A percentile compares a stretch with the other conserved stretches of the same genome.
Conservation (phyloP, 2,113 vertebrate genomes). For the Pseudopodoces humilis region DNA sequence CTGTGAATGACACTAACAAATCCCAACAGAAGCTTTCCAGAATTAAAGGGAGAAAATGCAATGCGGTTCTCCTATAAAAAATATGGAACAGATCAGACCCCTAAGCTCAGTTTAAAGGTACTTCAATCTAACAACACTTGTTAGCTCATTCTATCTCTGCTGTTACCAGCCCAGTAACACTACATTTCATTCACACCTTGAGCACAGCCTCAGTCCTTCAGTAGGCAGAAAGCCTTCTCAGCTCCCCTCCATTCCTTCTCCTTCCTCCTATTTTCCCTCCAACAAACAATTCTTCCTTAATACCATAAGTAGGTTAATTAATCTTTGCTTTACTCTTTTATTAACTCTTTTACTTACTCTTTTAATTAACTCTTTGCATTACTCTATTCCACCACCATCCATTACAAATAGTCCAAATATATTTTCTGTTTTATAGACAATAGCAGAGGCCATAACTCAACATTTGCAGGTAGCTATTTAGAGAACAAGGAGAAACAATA, state of each 20-base stretch:
- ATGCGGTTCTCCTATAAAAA: neutral
- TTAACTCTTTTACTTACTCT: too few species aligned
- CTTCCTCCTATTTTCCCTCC: neutral
- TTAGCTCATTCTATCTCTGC: neutral
- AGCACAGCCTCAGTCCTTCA: neutral
- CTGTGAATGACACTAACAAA: neutral
- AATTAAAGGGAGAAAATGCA: neutral
- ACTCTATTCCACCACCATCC: neutral
- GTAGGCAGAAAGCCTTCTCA: neutral
- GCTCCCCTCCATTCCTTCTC: neutral
- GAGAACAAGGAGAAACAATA: neutral
- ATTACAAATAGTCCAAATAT: neutral
- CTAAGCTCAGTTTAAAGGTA: neutral
- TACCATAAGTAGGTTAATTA: neutral
- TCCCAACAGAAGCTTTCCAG: neutral
- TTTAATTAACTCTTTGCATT: neutral
- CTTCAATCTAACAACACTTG: neutral
- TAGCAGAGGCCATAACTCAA: neutral
- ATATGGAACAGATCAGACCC: neutral
- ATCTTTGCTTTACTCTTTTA: neutral
- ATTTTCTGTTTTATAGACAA: neutral
- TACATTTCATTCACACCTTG: neutral
- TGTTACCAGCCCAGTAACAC: neutral
- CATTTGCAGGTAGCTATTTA: neutral
- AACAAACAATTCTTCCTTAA: neutral